A percentile compares a stretch with the other conserved stretches of the same genome.
Conservation (phyloP, 1,140 invertebrate genomes). For the Lucilia cuprina region DNA sequence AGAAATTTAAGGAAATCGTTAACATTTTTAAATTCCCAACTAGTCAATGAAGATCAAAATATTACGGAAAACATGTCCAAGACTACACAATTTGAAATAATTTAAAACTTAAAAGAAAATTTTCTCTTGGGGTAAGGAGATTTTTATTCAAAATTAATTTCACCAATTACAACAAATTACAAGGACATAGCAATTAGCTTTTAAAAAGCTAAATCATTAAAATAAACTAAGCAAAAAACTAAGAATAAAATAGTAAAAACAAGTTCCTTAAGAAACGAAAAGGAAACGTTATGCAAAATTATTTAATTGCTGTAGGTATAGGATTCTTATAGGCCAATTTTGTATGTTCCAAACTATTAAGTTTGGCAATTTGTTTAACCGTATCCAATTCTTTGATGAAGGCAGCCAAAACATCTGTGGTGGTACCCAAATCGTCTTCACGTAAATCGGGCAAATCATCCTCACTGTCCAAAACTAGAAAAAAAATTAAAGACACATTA, state of each 20-base stretch:
- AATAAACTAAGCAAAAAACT: not conserved
- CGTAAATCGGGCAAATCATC: slow-evolving; percentile 52
- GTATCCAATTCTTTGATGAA: slow-evolving; percentile 56
- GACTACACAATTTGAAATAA: no score
- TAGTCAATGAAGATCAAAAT: no score
- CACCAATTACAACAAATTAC: not conserved
- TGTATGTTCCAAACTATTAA: slow-evolving; percentile 52
- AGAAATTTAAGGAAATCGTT: no score
- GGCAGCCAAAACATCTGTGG: slow-evolving; percentile 53
- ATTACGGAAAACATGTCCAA: no score
- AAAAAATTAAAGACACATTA: not conserved
- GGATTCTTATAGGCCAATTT: slow-evolving; percentile 39
- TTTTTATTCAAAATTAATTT: not conserved
- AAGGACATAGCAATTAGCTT: not conserved
- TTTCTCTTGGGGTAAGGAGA: no score
- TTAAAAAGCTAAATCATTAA: not conserved
- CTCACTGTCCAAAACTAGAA: slow-evolving; percentile 47
- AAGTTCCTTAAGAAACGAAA: not conserved
- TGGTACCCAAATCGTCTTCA: slow-evolving; percentile 44
- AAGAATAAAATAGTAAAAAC: not conserved
- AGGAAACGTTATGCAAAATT: not conserved
- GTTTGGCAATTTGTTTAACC: slow-evolving; percentile 52
- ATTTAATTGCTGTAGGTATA: not conserved
- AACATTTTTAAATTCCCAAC: no score
- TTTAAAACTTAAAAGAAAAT: no score